These are phyloP conservation scores for Bostrychus sinensis DNA, from an alignment of 2,113 vertebrate genomes.

Conservation along the genomic window DNA sequence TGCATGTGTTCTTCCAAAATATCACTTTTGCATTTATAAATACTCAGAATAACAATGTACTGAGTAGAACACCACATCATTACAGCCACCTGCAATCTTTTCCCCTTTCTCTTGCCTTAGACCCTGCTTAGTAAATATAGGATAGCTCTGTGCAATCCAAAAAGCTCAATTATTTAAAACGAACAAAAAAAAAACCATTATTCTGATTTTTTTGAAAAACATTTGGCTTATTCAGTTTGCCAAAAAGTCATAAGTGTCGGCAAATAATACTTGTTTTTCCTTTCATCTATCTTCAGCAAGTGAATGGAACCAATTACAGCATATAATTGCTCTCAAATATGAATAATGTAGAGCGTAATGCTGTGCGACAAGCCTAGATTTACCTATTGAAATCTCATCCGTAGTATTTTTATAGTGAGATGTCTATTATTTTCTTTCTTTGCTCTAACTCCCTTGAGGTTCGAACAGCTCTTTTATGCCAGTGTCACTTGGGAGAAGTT, in stretches of 20 bases:
- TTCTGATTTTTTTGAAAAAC: too few species aligned
- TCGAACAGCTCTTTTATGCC: not conserved
- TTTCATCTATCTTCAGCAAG: not conserved
- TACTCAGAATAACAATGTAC: too few species aligned
- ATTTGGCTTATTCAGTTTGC: not conserved
- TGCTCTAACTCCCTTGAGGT: not conserved
- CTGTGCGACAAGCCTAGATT: not conserved
- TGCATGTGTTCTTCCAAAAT: too few species aligned
- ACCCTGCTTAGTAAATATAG: not conserved
- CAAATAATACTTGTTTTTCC: not conserved
- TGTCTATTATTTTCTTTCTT: not conserved
- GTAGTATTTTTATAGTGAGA: not conserved
- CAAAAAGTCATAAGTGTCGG: not conserved
- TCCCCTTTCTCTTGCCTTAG: not conserved
- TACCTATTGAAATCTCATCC: not conserved
- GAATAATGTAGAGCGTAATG: not conserved
- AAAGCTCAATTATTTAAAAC: too few species aligned
- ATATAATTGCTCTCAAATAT: constrained; percentile 1
- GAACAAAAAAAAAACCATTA: too few species aligned
- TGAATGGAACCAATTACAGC: constrained; percentile 4
- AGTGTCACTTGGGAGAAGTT: not conserved
- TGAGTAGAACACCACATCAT: not conserved
- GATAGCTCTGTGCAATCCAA: too few species aligned
- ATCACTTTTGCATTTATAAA: too few species aligned
- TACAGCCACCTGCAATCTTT: not conserved